Percentiles rank a stretch among this genome's conserved stretches.
Evolutionary conservation across 2,797 vertebrate genomes (phyloP).

Genomic region (Mareca strepera): DNA sequence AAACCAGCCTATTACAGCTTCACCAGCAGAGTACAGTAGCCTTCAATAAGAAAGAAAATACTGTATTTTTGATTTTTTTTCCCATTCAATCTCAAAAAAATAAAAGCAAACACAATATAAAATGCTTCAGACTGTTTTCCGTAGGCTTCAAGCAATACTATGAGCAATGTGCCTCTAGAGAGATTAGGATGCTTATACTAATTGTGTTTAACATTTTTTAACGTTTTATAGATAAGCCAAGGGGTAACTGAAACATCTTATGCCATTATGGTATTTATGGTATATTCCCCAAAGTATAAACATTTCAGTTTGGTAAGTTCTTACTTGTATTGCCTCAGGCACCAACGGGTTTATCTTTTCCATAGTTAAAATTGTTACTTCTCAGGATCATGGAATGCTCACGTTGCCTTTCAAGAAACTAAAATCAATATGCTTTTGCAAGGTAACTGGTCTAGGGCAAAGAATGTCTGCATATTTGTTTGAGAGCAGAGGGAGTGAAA

Average conservation of each 20-base stretch:
- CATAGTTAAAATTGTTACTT: background rate
- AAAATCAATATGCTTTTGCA: background rate
- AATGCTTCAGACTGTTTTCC: background rate
- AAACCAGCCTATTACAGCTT: background rate
- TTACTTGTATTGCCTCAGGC: conserved; percentile 24
- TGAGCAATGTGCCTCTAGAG: background rate
- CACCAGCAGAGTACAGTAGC: background rate
- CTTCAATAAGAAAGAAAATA: background rate
- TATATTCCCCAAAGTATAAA: conserved; percentile 11
- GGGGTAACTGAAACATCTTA: conserved; percentile 14
- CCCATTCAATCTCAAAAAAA: background rate
- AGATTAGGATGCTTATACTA: conserved; percentile 21
- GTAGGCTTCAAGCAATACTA: background rate
- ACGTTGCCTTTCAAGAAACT: background rate
- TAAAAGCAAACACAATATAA: background rate
- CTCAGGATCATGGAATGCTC: background rate
- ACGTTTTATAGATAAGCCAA: conserved; percentile 28
- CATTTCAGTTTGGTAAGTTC: background rate
- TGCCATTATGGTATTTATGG: background rate
- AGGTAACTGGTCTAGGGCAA: background rate
- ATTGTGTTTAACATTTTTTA: conserved; percentile 52
- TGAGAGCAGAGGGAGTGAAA: background rate
- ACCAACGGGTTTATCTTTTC: background rate
- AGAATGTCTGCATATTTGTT: background rate
- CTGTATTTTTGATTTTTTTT: background rate